Base-by-base conservation (phyloP, 2,797 vertebrate species). In the Apodemus agrarius region DNA sequence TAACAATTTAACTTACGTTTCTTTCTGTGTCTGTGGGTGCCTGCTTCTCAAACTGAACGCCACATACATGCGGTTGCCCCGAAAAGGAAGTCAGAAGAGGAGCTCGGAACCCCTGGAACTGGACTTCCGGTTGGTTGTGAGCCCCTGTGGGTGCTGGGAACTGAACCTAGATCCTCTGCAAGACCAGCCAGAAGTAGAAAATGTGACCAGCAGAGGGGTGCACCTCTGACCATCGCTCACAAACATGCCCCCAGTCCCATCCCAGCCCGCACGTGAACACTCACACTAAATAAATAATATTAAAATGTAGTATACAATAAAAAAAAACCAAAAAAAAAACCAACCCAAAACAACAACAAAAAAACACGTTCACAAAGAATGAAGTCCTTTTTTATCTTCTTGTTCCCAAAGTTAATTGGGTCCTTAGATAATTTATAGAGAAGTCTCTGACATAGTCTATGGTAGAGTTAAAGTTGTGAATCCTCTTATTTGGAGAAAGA, bases 401-500 rank as follows among this genome's bases (percentile, higher is more conserved):
- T 72, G 14, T 90, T 69, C 59, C n/a, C 61, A 67, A 34, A 86
- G 16, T 89, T 95, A 83, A 85, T 24, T 78, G 67, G 31, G 22
- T 89, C 83, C 43, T 63, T 95, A 83, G 21, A n/a, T 54, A 13
- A 93, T n/a, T 94, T 91, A 67, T 8, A 49, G 65, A 46, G 59
- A 89, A 43, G 5, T 61, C 52, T 90, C 63, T 59, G 69, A 43
- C 46, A 13, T 81, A 80, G 52, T 75, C 43, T 79, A 82, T 78
- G 49, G 11, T 49, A 57, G 79, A 84, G 67, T 89, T 75, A 91
- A 63, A 80, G 26, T 86, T 83, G 21, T 79, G 22, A 97, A 78
- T 57, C 29, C 19, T 94, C 46, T 89, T 96, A 83, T n/a, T 87
- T 91, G 57, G 59, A 97, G 17, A 72, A 79, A 86, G n/a, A 95